Conservation (phyloP, 2,888 invertebrate species). For the Plebejus anna region DNA sequence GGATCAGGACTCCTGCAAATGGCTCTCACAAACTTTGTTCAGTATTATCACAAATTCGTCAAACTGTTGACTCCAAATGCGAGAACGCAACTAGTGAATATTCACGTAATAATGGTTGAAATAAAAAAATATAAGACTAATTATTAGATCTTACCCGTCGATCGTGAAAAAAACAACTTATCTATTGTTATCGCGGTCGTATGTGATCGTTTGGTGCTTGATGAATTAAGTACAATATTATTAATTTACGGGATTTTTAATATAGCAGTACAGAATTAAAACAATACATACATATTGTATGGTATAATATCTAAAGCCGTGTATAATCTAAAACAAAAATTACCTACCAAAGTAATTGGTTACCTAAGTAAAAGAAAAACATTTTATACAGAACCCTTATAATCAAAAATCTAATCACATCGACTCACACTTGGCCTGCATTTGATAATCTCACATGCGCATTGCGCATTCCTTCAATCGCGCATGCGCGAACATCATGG, state of each 20-base stretch:
- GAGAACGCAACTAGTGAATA: conserved; percentile 95
- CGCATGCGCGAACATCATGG: conserved; percentile 3
- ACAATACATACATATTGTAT: too few species aligned
- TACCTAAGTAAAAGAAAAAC: background rate
- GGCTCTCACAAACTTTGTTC: conserved; percentile 96
- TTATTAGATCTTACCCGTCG: conserved; percentile 77
- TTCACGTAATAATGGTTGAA: conserved; percentile 99
- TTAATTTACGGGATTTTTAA: too few species aligned
- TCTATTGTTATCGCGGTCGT: too few species aligned
- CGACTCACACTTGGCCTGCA: background rate
- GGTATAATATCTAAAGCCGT: too few species aligned
- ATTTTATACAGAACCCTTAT: background rate
- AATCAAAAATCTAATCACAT: background rate
- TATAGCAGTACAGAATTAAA: too few species aligned
- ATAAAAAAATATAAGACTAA: conserved; percentile 99
- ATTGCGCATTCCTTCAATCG: background rate
- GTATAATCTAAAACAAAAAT: too few species aligned
- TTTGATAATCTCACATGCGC: background rate
- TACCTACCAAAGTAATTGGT: too few species aligned
- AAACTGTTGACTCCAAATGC: conserved; percentile 93
- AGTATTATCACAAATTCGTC: conserved; percentile 98
- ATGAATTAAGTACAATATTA: too few species aligned
- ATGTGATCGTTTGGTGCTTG: too few species aligned
- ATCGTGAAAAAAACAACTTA: too few species aligned
- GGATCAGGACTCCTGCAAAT: conserved; percentile 97